Evolutionary conservation across 2,888 invertebrate genomes (phyloP).

Genomic region (Laothoe populi): DNA sequence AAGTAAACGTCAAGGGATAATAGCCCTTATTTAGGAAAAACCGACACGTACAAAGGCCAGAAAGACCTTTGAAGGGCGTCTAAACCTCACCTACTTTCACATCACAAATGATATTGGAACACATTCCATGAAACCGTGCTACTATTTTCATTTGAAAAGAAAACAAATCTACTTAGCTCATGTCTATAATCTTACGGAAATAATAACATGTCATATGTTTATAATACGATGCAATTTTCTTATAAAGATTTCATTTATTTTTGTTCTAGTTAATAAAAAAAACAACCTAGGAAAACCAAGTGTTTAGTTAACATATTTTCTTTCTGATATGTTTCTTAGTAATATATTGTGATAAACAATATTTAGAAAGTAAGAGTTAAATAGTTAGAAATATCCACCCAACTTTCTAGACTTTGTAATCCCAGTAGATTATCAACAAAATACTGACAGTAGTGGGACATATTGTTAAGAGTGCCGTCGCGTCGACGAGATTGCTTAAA

Average conservation of each 20-base stretch:
- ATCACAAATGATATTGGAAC: not conserved
- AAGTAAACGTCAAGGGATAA: slow-evolving; percentile 60
- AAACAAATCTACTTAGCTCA: not conserved
- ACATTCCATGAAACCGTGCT: not conserved
- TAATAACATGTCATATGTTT: no score
- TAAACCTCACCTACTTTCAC: slow-evolving; percentile 28
- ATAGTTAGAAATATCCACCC: not conserved
- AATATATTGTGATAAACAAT: no score
- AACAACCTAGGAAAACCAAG: no score
- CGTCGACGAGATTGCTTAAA: slow-evolving; percentile 34
- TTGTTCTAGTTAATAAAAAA: no score
- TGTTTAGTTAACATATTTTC: no score
- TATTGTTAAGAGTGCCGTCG: slow-evolving; percentile 18
- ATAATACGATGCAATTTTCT: no score
- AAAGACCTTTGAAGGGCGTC: slow-evolving; percentile 40
- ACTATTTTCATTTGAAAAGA: not conserved
- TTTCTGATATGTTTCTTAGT: no score
- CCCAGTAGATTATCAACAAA: not conserved
- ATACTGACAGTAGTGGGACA: not conserved
- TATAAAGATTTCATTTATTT: no score
- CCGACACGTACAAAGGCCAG: slow-evolving; percentile 48
- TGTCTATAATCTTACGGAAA: no score
- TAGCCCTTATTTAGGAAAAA: slow-evolving; percentile 63
- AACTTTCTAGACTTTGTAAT: not conserved
- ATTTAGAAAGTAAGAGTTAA: not conserved